Base-by-base conservation (phyloP, 2,888 invertebrate species). In the Eupsilia transversa region DNA sequence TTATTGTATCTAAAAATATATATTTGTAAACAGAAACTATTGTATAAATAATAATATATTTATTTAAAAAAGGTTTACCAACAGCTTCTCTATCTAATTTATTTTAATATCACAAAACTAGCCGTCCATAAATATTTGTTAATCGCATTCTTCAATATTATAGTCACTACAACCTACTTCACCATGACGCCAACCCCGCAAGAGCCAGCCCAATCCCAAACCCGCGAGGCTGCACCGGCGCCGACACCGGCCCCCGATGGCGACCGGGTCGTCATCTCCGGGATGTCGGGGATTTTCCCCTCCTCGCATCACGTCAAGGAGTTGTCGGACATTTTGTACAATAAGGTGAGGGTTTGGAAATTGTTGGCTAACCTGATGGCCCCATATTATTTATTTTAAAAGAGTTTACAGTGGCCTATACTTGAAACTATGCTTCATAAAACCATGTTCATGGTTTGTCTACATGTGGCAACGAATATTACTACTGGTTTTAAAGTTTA, bases 221-320 rank as follows among this genome's bases (percentile, higher is more conserved):
- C 56, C 6, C n/a, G 61, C 0, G 43, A 52, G 9, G 14, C 23
- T 14, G 17, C 17, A 17, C 5, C 17, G 43, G 43, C 43, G 43
- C 35, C 30, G 41, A 12, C 59, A 5, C 59, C 66, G 0, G 35
- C 41, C 6, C 12, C 30, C 0, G 74, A 85, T 7, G 75, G 75
- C 1, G 78, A 82, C n/a, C 65, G 83, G 27, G 65, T 85, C 27
- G 85, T 85, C 10, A 85, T 85, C 35, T 80, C 91, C 17, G 92
- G 92, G 17, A 91, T 92, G 88, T 86, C 92, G 6, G 92, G 92
- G 0, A 80, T 92, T 12, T 92, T 77, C 59, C 92, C 92, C 0
- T 66, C 86, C 14, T 87, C 89, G 1, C 80, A 77, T 17, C 82
- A 88, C 60, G 77, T 89, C 61, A 82, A 86, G 33, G 88, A 88